Evolutionary conservation across 2,888 invertebrate genomes (phyloP).

Genomic region (Notocelia uddmanniana): DNA sequence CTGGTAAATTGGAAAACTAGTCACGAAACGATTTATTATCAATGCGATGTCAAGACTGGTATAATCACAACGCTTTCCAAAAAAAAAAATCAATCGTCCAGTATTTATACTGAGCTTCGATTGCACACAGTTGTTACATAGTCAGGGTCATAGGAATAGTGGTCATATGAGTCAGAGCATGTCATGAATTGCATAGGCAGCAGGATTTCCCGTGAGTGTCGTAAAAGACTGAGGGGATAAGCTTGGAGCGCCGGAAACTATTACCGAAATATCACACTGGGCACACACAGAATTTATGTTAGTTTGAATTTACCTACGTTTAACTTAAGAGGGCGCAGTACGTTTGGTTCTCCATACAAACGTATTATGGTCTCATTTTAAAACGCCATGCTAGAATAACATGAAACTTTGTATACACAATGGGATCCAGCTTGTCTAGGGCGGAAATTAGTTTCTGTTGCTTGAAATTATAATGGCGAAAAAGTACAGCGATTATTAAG

Average conservation of each 20-base stretch:
- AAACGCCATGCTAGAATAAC: too few species aligned
- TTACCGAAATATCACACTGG: conserved; percentile 2
- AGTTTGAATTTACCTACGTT: neutral
- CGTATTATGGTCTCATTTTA: too few species aligned
- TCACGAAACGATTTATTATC: conserved; percentile 10
- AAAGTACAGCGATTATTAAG: too few species aligned
- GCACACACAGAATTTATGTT: neutral
- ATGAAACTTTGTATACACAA: too few species aligned
- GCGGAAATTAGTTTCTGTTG: too few species aligned
- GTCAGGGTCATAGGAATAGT: neutral
- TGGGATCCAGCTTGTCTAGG: too few species aligned
- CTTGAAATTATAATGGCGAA: too few species aligned
- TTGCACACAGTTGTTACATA: neutral
- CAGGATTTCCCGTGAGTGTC: conserved; percentile 18
- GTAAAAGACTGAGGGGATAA: conserved; percentile 6
- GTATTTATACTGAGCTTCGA: neutral
- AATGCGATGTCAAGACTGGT: neutral
- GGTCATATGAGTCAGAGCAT: neutral
- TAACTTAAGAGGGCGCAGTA: too few species aligned
- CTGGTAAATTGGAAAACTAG: neutral
- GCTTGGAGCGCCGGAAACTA: conserved; percentile 2
- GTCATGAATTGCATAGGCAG: neutral
- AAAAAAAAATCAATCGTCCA: neutral
- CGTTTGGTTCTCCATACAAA: too few species aligned
- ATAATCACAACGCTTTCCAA: neutral